Evolutionary conservation across 2,888 invertebrate genomes (phyloP).

Genomic region (Cyclophora punctaria): DNA sequence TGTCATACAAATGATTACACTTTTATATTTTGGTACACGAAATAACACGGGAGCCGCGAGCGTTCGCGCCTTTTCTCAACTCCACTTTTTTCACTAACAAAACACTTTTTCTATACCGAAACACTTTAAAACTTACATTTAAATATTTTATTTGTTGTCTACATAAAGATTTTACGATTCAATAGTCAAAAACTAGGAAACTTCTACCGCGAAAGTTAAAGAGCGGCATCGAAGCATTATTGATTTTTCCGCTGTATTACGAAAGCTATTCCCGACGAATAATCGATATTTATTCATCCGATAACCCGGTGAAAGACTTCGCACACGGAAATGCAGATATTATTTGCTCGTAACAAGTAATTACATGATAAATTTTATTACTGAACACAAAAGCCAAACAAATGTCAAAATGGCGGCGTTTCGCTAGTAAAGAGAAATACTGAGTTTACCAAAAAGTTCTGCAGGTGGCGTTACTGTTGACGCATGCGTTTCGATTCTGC

Average conservation of each 20-base stretch:
- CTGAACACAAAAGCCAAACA: slow-evolving; percentile 72
- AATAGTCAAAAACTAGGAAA: slow-evolving; percentile 33
- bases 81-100: slow-evolving; percentile 32
- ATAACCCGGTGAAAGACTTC: slow-evolving; percentile 26
- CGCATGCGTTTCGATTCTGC: slow-evolving; percentile 59
- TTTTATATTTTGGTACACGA: slow-evolving; percentile 32
- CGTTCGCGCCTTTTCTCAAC: slow-evolving; percentile 67
- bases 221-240: slow-evolving; percentile 64
- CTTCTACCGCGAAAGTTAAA: slow-evolving; percentile 53
- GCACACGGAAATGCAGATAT: slow-evolving; percentile 32
- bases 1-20: slow-evolving; percentile 28
- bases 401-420: slow-evolving; percentile 76
- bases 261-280: slow-evolving; percentile 34
- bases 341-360: slow-evolving; percentile 34
- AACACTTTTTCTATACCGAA: slow-evolving; percentile 11
- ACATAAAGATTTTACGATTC: slow-evolving; percentile 6
- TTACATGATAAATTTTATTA: slow-evolving; percentile 51
- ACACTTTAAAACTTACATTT: slow-evolving; percentile 8
- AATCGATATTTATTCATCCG: slow-evolving; percentile 26
- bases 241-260: slow-evolving; percentile 55
- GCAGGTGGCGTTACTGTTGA: slow-evolving; percentile 49
- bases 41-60: slow-evolving; percentile 32
- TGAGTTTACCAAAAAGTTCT: slow-evolving; percentile 29
- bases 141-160: slow-evolving; percentile 14
- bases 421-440: slow-evolving; percentile 23